These are phyloP conservation scores for Capra hircus DNA, from an alignment of 2,113 vertebrate species.

Conservation along the genomic window DNA sequence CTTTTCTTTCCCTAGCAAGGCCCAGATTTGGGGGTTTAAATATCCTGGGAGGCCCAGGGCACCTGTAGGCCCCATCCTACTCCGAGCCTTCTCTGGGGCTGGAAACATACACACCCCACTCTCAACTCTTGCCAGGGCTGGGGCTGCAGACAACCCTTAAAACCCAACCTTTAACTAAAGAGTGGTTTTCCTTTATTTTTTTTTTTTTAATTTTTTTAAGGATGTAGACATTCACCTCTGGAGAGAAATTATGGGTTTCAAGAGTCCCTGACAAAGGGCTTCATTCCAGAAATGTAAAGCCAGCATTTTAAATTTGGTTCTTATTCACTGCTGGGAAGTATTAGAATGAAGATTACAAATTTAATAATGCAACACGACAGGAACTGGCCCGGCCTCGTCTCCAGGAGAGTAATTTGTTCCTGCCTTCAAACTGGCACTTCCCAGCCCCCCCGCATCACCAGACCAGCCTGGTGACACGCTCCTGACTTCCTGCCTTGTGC, in stretches of 20 bases:
- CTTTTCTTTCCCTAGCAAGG: background rate
- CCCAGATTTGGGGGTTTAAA: background rate
- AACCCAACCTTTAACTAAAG: constrained; percentile 32
- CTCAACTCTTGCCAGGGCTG: background rate
- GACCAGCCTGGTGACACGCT: constrained; percentile 51
- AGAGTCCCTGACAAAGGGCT: constrained; percentile 61
- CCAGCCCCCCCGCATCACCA: constrained; percentile 6
- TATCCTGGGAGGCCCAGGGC: background rate
- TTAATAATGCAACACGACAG: constrained; percentile 80
- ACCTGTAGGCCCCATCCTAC: fast-evolving
- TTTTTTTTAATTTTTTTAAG: constrained; percentile 45
- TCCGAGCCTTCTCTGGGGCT: background rate
- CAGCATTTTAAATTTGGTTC: constrained; percentile 77
- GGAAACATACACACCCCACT: background rate
- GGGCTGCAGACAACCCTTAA: background rate
- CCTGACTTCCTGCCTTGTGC: background rate
- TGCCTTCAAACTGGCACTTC: constrained; percentile 70
- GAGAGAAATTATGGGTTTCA: constrained; percentile 76
- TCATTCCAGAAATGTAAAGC: constrained; percentile 75
- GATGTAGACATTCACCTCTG: constrained; percentile 71
- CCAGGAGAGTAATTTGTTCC: constrained; percentile 77
- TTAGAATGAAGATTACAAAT: constrained; percentile 82
- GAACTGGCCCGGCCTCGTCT: constrained; percentile 66
- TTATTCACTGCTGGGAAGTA: constrained; percentile 79
- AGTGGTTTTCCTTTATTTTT: constrained; percentile 44